phyloP scores from a whole-genome alignment of 1,140 invertebrate genomes.

The Coelopa frigida region DNA sequence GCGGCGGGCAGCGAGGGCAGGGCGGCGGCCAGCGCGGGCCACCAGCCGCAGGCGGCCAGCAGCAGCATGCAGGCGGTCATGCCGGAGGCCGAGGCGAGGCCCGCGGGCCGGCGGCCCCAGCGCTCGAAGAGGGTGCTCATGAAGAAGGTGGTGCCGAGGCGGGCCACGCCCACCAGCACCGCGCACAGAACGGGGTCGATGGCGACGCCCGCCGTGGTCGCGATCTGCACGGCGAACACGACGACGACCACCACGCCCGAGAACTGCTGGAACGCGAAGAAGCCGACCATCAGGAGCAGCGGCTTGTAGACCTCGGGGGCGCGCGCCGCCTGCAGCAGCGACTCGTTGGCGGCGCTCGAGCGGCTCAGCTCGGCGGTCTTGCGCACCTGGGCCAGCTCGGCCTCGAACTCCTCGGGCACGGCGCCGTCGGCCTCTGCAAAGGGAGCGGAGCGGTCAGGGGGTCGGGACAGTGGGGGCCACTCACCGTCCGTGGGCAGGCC shows the following conservation, averaged over 20 bases:
- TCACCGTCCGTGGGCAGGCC: conserved; percentile 45
- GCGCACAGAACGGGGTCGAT: conserved; percentile 53
- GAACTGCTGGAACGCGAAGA: conserved; percentile 73
- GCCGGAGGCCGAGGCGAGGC: conserved; percentile 54
- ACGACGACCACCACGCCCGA: conserved; percentile 70
- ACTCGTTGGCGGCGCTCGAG: conserved; percentile 27
- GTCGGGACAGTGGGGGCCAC: neutral
- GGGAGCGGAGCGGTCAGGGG: neutral
- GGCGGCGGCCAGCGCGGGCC: conserved; percentile 26
- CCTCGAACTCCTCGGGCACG: conserved; percentile 39
- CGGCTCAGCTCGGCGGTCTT: conserved; percentile 28
- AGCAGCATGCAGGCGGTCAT: conserved; percentile 55
- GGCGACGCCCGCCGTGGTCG: conserved; percentile 50
- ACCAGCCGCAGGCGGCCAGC: conserved; percentile 46
- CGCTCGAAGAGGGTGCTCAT: conserved; percentile 51
- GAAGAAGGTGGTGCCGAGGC: conserved; percentile 51
- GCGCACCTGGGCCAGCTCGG: conserved; percentile 32
- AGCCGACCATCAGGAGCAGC: conserved; percentile 55
- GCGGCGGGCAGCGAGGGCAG: conserved; percentile 44
- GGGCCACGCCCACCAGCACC: conserved; percentile 52
- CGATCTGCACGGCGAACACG: conserved; percentile 66
- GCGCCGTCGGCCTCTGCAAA: conserved; percentile 11
- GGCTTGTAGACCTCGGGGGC: conserved; percentile 54
- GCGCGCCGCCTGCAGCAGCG: conserved; percentile 26
- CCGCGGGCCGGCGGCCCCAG: conserved; percentile 51